phyloP scores from a whole-genome alignment of 1,140 invertebrate genomes.

The Meloidogyne chitwoodi region DNA sequence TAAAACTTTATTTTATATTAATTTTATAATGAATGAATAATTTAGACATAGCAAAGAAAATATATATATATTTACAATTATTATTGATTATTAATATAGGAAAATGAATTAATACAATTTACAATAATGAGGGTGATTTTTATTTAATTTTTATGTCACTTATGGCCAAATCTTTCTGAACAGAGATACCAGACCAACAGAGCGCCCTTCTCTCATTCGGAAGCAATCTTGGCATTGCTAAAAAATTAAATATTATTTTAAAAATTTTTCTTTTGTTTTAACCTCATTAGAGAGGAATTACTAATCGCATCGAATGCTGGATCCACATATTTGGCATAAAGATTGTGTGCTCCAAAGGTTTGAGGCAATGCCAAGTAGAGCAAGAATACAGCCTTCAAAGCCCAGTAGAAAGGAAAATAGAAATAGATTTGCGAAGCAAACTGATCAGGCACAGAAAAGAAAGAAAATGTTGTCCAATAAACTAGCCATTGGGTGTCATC shows the following conservation, averaged over 20 bases:
- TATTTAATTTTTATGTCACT: too few species aligned
- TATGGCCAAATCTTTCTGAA: neutral
- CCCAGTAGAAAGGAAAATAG: constrained; percentile 35
- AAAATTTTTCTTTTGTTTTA: neutral
- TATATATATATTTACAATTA: too few species aligned
- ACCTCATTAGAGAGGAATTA: neutral
- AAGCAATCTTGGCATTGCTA: neutral
- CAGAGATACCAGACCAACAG: neutral
- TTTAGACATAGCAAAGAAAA: too few species aligned
- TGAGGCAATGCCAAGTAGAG: constrained; percentile 27
- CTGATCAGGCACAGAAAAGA: constrained; percentile 35
- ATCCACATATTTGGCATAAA: constrained; percentile 23
- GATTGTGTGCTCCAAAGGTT: constrained; percentile 22
- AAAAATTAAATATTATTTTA: too few species aligned
- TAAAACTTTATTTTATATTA: too few species aligned
- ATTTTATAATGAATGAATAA: too few species aligned
- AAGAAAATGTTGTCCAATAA: constrained; percentile 39
- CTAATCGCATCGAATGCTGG: neutral
- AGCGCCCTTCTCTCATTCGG: too few species aligned
- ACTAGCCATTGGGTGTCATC: constrained; percentile 46
- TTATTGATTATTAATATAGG: too few species aligned
- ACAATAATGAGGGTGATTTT: too few species aligned
- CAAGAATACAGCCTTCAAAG: constrained; percentile 26
- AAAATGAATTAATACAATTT: too few species aligned
- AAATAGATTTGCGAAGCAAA: neutral